A percentile compares a stretch with the other conserved stretches of the same genome.
Conservation (phyloP, 2,888 invertebrate genomes). For the Lasioglossum calceatum region DNA sequence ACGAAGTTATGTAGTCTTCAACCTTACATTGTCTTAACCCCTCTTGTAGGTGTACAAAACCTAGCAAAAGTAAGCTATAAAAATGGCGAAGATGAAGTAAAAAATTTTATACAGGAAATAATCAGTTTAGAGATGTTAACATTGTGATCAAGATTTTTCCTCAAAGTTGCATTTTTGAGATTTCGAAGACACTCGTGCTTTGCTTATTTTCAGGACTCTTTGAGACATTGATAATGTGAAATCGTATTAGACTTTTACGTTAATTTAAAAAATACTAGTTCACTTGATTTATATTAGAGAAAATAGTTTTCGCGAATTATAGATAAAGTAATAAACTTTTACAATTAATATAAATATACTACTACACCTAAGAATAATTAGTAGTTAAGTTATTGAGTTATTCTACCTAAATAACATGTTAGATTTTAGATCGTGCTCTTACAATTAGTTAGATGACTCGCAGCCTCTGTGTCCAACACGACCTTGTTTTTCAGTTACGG, state of each 20-base stretch:
- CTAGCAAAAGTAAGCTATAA: neutral
- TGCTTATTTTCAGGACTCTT: neutral
- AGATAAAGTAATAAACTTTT: neutral
- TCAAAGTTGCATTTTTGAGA: neutral
- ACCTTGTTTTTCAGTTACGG: neutral
- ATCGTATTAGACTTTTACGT: too few species aligned
- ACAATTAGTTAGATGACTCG: too few species aligned
- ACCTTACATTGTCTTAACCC: neutral
- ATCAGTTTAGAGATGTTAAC: neutral
- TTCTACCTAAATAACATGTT: neutral
- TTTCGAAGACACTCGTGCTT: neutral
- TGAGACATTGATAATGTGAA: neutral
- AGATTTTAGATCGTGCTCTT: neutral
- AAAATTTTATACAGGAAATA: neutral
- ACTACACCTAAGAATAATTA: too few species aligned
- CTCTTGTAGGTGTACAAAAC: too few species aligned
- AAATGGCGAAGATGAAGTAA: neutral
- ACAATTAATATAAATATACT: too few species aligned
- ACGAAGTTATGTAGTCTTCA: neutral
- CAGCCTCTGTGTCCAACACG: too few species aligned
- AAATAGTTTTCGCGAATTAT: neutral
- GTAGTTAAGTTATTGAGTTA: too few species aligned
- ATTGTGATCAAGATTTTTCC: neutral
- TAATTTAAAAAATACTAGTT: too few species aligned
- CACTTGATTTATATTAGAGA: neutral